Conservation (phyloP, 2,888 invertebrate genomes). For the Trissonchulus latispiculum region DNA sequence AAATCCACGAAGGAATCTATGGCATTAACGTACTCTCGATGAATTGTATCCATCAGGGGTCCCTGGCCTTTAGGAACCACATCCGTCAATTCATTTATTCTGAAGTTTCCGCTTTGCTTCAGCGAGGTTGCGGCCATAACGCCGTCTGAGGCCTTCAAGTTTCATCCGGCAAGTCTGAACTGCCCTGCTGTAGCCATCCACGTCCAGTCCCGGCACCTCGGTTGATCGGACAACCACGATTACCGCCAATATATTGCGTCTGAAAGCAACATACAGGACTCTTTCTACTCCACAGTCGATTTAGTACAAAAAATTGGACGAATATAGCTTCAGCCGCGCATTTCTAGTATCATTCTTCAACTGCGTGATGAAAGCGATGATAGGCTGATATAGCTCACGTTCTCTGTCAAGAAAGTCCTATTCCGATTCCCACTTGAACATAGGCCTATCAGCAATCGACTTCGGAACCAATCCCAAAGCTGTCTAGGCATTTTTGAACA, state of each 20-base stretch:
- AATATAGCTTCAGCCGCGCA: neutral
- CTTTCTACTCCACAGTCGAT: neutral
- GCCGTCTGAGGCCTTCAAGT: too few species aligned
- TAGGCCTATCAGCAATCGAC: neutral
- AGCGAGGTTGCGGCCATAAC: too few species aligned
- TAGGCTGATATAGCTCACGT: conserved; percentile 3
- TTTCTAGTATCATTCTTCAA: conserved; percentile 4
- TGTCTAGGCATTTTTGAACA: neutral
- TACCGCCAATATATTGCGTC: neutral
- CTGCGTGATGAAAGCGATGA: neutral
- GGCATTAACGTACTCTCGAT: too few species aligned
- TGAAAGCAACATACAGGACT: neutral
- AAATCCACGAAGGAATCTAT: too few species aligned
- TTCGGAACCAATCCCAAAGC: neutral
- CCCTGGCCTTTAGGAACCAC: too few species aligned
- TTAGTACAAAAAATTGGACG: neutral
- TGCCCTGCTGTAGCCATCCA: neutral
- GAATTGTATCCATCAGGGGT: too few species aligned
- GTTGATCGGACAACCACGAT: neutral
- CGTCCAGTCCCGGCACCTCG: neutral
- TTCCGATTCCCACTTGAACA: conserved; percentile 14
- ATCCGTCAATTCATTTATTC: neutral
- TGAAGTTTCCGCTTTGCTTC: neutral
- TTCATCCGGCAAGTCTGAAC: neutral
- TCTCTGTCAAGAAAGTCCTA: conserved; percentile 2